Conservation (phyloP, 2,113 vertebrate genomes). For the Terrapene triunguis region DNA sequence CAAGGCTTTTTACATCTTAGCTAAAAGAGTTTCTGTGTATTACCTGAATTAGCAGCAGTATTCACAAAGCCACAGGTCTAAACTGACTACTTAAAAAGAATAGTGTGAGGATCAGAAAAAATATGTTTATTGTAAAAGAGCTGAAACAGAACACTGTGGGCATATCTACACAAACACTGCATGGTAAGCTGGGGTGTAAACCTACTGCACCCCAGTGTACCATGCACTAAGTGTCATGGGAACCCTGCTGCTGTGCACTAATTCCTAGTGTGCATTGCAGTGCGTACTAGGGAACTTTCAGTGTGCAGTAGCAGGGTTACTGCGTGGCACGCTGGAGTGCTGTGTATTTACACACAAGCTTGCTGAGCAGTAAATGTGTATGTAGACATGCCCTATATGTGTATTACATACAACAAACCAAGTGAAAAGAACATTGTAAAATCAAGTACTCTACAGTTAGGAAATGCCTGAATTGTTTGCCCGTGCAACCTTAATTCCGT, state of each 20-base stretch:
- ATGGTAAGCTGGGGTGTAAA: too few relatives aligned
- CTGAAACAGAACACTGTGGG: not conserved
- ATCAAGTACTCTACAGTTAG: not conserved
- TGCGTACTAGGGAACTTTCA: too few relatives aligned
- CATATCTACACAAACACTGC: not conserved
- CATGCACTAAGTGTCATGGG: too few relatives aligned
- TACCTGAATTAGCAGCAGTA: constrained; percentile 16
- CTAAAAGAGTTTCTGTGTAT: constrained; percentile 2
- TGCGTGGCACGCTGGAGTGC: too few relatives aligned
- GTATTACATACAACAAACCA: not conserved
- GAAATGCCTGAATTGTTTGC: not conserved
- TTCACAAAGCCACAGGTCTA: not conserved
- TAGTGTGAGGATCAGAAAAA: not conserved
- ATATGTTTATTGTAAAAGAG: not conserved
- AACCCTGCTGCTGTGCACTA: too few relatives aligned
- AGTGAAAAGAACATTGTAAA: not conserved
- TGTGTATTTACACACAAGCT: too few relatives aligned
- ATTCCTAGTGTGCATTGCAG: too few relatives aligned
- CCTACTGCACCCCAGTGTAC: too few relatives aligned
- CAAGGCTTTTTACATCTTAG: constrained; percentile 10
- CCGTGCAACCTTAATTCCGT: not conserved
- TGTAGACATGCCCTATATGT: not conserved
- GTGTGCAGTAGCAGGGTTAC: too few relatives aligned
- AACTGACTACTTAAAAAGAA: not conserved
- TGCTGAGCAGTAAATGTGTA: too few relatives aligned